Percentiles rank a stretch among this genome's conserved stretches.
These are phyloP conservation scores for Pseudoatta argentina DNA, from an alignment of 1,140 invertebrate genomes.

Conservation along the genomic window DNA sequence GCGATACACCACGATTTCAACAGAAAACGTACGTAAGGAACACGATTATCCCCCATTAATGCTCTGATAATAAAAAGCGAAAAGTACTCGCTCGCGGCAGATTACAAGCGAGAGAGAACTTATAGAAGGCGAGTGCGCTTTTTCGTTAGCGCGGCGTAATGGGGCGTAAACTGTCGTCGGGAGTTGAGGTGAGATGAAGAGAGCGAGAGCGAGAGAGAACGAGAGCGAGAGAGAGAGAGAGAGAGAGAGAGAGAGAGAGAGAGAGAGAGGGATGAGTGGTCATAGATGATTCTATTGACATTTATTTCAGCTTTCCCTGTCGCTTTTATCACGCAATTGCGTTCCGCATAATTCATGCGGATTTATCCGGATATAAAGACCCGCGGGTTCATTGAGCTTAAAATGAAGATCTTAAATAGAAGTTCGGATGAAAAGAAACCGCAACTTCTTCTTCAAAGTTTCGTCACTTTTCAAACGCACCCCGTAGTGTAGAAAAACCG, in stretches of 20 bases:
- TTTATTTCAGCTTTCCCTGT: conserved; percentile 45
- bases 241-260: too few relatives aligned
- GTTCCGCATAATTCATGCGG: not conserved
- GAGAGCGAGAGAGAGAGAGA: too few relatives aligned
- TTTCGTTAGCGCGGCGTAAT: conserved; percentile 25
- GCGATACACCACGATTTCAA: conserved; percentile 18
- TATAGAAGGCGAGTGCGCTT: conserved; percentile 5
- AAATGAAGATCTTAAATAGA: too few relatives aligned
- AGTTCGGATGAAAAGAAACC: not conserved
- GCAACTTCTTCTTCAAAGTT: not conserved
- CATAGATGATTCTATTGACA: conserved; percentile 23
- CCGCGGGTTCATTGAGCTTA: not conserved
- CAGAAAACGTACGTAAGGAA: not conserved
- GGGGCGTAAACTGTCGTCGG: conserved; percentile 18
- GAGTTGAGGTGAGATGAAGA: too few relatives aligned
- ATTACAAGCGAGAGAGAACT: too few relatives aligned
- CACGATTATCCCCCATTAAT: conserved; percentile 23
- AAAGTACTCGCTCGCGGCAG: not conserved
- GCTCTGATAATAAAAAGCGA: not conserved
- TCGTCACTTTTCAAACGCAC: not conserved
- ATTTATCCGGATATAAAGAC: not conserved
- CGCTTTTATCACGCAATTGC: too few relatives aligned
- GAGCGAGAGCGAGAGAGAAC: too few relatives aligned
- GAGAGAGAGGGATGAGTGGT: too few relatives aligned
- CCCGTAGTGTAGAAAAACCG: not conserved